Conservation (phyloP, 1,140 invertebrate species). For the Drosophila rufa region DNA sequence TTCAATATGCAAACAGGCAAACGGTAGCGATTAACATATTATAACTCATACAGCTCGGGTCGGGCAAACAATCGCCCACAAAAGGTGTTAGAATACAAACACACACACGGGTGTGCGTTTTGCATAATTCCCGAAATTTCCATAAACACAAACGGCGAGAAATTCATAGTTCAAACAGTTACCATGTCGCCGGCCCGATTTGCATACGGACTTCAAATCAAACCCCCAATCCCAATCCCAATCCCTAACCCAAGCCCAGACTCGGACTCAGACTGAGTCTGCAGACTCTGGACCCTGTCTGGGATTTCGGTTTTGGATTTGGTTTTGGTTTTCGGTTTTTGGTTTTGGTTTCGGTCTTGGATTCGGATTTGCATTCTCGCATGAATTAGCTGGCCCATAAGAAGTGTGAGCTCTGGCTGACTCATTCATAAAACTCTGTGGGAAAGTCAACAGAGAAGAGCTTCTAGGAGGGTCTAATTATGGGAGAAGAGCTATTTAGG, state of each 20-base stretch:
- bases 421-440: slow-evolving; percentile 20
- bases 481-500: not conserved
- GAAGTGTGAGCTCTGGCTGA: slow-evolving; percentile 31
- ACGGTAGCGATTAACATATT: slow-evolving; percentile 82
- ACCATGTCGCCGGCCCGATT: slow-evolving; percentile 44
- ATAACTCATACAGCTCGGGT: slow-evolving; percentile 67
- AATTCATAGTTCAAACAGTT: slow-evolving; percentile 75
- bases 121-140: slow-evolving; percentile 78
- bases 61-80: slow-evolving; percentile 58
- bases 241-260: not conserved
- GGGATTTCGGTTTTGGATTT: slow-evolving; percentile 23
- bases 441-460: slow-evolving; percentile 28
- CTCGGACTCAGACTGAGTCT: slow-evolving; percentile 2
- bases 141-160: slow-evolving; percentile 65
- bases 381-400: slow-evolving; percentile 52
- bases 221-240: not conserved
- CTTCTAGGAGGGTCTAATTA: not conserved
- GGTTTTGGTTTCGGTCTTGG: slow-evolving; percentile 9
- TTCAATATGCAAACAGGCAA: slow-evolving; percentile 81
- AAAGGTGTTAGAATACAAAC: slow-evolving; percentile 50
- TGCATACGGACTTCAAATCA: slow-evolving; percentile 32
- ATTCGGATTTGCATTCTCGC: slow-evolving; percentile 43
- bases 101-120: slow-evolving; percentile 43
- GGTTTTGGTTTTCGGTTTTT: slow-evolving; percentile 4
- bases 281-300: not conserved